Conservation (phyloP, 2,797 vertebrate species). For the Petrocephalus sullivani region DNA sequence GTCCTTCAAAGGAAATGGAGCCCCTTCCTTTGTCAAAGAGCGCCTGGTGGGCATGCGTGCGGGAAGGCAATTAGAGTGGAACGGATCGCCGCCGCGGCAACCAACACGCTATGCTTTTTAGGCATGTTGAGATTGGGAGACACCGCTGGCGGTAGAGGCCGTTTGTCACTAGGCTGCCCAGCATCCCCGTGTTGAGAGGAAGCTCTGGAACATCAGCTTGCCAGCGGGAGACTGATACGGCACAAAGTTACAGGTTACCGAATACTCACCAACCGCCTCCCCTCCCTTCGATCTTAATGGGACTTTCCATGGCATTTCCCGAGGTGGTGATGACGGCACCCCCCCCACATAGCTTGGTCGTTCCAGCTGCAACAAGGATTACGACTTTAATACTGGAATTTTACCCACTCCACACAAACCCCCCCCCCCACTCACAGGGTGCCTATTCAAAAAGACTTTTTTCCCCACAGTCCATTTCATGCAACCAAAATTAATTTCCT, state of each 20-base stretch:
- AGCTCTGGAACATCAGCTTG: neutral
- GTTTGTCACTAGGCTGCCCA: neutral
- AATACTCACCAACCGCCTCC: neutral
- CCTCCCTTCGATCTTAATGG: neutral
- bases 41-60: neutral
- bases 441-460: neutral
- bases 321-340: neutral
- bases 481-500: neutral
- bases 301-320: neutral
- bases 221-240: neutral
- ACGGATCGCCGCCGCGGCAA: neutral
- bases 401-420: neutral
- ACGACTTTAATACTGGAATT: neutral
- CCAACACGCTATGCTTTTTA: neutral
- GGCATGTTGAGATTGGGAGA: neutral
- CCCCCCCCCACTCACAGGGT: neutral
- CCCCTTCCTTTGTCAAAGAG: neutral
- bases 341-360: too few relatives aligned
- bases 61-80: conserved; percentile 11
- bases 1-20: neutral
- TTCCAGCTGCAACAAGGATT: neutral
- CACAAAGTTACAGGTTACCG: neutral
- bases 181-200: neutral
- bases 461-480: neutral
- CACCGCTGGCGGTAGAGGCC: neutral